phyloP scores from a whole-genome alignment of 1,140 invertebrate genomes.

The Acromyrmex heyeri region DNA sequence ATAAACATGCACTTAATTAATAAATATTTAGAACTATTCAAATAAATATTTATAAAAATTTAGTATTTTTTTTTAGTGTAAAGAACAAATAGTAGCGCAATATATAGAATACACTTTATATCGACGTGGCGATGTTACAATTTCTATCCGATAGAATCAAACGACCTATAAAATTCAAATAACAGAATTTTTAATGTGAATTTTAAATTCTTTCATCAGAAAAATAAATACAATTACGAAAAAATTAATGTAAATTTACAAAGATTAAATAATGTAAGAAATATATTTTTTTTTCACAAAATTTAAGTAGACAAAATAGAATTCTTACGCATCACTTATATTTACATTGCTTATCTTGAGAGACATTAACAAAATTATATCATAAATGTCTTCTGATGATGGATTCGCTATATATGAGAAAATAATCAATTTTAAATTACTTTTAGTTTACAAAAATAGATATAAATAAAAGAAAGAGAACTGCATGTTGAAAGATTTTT shows the following conservation, averaged over 20 bases:
- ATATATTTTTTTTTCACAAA: neutral
- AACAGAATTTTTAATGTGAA: neutral
- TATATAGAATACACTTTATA: neutral
- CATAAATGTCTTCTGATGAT: neutral
- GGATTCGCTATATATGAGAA: neutral
- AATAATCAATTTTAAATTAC: constrained; percentile 7
- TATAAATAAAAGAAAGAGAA: neutral
- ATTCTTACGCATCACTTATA: neutral
- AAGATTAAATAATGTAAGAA: neutral
- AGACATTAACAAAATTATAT: neutral
- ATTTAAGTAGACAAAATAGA: neutral
- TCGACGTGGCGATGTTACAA: neutral
- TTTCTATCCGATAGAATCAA: neutral
- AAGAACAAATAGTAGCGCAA: neutral
- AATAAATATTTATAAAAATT: too few species aligned
- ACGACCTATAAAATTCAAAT: neutral
- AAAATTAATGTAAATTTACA: constrained; percentile 3
- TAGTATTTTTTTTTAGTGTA: neutral
- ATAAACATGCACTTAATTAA: too few species aligned
- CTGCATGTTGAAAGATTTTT: neutral
- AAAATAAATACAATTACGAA: neutral
- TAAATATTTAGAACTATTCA: too few species aligned
- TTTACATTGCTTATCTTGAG: neutral
- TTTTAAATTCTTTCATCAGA: neutral
- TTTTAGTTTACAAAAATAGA: neutral